These are phyloP conservation scores for Zaprionus taronus DNA, from an alignment of 1,140 invertebrate genomes.

Conservation along the genomic window DNA sequence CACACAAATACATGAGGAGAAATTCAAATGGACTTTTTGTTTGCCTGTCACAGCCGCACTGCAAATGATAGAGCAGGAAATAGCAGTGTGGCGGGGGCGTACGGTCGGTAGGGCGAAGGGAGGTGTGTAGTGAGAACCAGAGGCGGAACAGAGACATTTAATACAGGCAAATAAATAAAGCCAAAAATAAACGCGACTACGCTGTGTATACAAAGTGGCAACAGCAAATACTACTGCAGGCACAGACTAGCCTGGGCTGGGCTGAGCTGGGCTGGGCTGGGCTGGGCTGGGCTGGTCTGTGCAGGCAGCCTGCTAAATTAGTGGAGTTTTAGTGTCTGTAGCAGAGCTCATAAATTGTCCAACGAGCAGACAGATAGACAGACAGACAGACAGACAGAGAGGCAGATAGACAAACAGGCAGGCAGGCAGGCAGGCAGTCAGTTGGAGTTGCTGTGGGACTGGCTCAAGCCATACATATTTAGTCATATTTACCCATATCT, in stretches of 20 bases:
- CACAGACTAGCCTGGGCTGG: conserved; percentile 10
- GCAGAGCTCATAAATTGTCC: conserved; percentile 62
- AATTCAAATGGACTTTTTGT: conserved; percentile 47
- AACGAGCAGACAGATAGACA: conserved; percentile 31
- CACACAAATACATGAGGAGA: conserved; percentile 19
- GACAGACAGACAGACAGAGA: neutral
- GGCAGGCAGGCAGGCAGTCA: neutral
- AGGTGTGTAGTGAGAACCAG: neutral
- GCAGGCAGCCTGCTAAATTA: conserved; percentile 62
- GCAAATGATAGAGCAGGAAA: conserved; percentile 41
- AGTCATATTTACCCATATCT: conserved; percentile 31
- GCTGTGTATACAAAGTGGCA: conserved; percentile 52
- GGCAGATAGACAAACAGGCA: neutral
- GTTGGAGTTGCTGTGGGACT: neutral
- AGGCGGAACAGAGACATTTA: conserved; percentile 58
- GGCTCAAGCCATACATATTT: conserved; percentile 13
- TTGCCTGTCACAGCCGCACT: conserved; percentile 24
- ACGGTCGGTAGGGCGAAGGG: neutral
- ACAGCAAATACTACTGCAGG: conserved; percentile 30
- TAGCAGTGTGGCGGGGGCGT: neutral
- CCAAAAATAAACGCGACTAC: conserved; percentile 53
- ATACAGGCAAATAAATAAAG: conserved; percentile 76
- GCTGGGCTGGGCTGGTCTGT: neutral
- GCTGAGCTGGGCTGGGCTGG: neutral
- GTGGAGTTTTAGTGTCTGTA: conserved; percentile 71